Base-by-base conservation (phyloP, 2,113 vertebrate species). In the Myrmecobius fasciatus region DNA sequence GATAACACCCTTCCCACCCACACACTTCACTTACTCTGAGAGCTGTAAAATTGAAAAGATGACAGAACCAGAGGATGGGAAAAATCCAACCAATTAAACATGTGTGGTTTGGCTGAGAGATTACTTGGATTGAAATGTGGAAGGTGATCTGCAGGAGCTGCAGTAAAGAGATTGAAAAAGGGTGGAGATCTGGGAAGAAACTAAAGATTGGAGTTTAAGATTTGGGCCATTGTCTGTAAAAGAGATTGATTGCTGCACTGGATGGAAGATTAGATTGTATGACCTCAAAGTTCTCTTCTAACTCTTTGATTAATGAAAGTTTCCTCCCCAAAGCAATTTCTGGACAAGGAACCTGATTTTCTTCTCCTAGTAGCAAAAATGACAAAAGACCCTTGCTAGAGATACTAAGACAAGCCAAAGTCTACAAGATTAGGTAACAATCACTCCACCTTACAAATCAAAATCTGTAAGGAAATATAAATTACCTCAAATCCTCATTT, bases 31-130 rank as follows among this genome's bases (percentile, higher is more conserved):
- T 89, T 92, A 56, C 49, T 53, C 51, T 5, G 10, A 11, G 93
- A 93, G 56, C 90, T 0, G 0, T 53, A 60, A 89, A 54, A 67
- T 91, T 53, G 75, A 94, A 92, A 91, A 52, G 31, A 93, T 96
- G 96, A 95, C 93, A 93, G 97, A 53, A 67, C 49, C 43, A 1
- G 75, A 51, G 93, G 92, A 92, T 56, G 90, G 31, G 91, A 91
- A 93, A 96, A 95, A 91, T 94, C 67, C 89, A 92, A 25, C 52
- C 91, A 89, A 48, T 51, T 95, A 91, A 95, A 90, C 0, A 83
- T 83, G 0, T 47, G 53, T 22, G 52, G 46, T 31, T 94, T 94
- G 60, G 53, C 75, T 52, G 52, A 46, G 83, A 25, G 0, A 53
- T 95, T 54, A 92, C 10, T 10, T 28, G 24, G n/a, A 11, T 67